Percentiles rank a stretch among this genome's conserved stretches.
Conservation (phyloP, 2,113 vertebrate genomes). For the Planiliza haematocheilus region DNA sequence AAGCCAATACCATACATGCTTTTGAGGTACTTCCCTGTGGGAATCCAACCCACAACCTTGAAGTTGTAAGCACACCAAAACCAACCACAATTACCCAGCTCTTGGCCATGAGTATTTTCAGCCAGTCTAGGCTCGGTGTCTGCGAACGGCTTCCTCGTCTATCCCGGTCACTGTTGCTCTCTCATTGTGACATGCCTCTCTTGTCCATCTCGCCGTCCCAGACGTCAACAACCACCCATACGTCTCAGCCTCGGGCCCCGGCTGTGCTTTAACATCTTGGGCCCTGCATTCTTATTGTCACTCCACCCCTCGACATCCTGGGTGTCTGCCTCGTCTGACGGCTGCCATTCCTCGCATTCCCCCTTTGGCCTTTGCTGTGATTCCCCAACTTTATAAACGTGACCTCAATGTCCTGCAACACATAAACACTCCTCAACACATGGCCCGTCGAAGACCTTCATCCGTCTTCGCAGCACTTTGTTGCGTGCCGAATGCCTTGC, state of each 20-base stretch:
- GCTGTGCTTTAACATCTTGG: conserved; percentile 22
- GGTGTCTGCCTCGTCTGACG: conserved; percentile 36
- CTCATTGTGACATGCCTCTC: conserved; percentile 59
- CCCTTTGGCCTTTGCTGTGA: conserved; percentile 7
- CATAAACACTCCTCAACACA: conserved; percentile 29
- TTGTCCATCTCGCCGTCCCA: conserved; percentile 27
- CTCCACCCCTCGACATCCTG: conserved; percentile 46
- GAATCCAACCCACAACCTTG: conserved; percentile 72
- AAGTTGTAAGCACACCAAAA: conserved; percentile 71
- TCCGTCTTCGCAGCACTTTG: conserved; percentile 68
- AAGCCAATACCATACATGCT: conserved; percentile 51
- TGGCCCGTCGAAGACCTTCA: conserved; percentile 47
- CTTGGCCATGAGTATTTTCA: conserved; percentile 70
- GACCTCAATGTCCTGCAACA: conserved; percentile 27
- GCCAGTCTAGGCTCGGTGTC: conserved; percentile 63
- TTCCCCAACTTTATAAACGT: background rate
- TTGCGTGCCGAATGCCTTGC: conserved; percentile 63
- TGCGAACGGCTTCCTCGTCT: conserved; percentile 59
- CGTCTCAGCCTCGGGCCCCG: conserved; percentile 15
- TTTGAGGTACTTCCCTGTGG: conserved; percentile 59
- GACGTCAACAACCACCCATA: conserved; percentile 47
- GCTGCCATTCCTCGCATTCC: conserved; percentile 43
- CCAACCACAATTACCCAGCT: conserved; percentile 63
- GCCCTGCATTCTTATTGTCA: conserved; percentile 22
- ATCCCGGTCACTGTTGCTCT: conserved; percentile 56